Evolutionary conservation across 1,140 invertebrate species (phyloP).

Genomic region (Heliconius hewitsoni): DNA sequence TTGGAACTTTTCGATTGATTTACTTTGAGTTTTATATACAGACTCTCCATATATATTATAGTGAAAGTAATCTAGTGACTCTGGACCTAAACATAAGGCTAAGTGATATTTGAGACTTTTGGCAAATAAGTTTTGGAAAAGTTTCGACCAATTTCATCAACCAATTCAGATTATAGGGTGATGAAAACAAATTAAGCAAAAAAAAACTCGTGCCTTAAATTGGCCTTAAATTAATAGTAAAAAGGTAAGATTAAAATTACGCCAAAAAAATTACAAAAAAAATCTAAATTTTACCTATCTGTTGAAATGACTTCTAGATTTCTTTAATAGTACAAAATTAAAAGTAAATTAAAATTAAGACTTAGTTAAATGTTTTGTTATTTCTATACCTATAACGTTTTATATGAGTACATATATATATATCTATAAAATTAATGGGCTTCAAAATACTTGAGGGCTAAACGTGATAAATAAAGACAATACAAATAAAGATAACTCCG

Average conservation of each 20-base stretch:
- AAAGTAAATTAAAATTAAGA: slow-evolving; percentile 78
- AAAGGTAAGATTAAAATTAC: slow-evolving; percentile 77
- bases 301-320: slow-evolving; percentile 78
- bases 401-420: slow-evolving; percentile 65
- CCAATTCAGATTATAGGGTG: slow-evolving; percentile 68
- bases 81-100: slow-evolving; percentile 74
- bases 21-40: slow-evolving; percentile 77
- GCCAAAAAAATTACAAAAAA: slow-evolving; percentile 68
- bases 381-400: slow-evolving; percentile 77
- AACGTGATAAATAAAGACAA: slow-evolving; percentile 65
- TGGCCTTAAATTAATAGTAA: slow-evolving; percentile 80
- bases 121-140: slow-evolving; percentile 70
- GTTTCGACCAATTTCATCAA: slow-evolving; percentile 77
- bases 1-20: slow-evolving; percentile 78
- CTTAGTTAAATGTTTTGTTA: slow-evolving; percentile 78
- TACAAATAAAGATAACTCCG: slow-evolving; percentile 50
- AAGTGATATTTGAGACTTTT: slow-evolving; percentile 77
- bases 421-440: slow-evolving; percentile 74
- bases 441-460: slow-evolving; percentile 57
- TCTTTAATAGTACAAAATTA: slow-evolving; percentile 81
- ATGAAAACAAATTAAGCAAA: slow-evolving; percentile 64
- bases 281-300: slow-evolving; percentile 77
- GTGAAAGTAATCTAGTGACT: slow-evolving; percentile 78
- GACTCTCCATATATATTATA: slow-evolving; percentile 79
- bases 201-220: slow-evolving; percentile 79